Evolutionary conservation across 1,140 invertebrate species (phyloP).

Genomic region (Lamellibrachia luymesi): DNA sequence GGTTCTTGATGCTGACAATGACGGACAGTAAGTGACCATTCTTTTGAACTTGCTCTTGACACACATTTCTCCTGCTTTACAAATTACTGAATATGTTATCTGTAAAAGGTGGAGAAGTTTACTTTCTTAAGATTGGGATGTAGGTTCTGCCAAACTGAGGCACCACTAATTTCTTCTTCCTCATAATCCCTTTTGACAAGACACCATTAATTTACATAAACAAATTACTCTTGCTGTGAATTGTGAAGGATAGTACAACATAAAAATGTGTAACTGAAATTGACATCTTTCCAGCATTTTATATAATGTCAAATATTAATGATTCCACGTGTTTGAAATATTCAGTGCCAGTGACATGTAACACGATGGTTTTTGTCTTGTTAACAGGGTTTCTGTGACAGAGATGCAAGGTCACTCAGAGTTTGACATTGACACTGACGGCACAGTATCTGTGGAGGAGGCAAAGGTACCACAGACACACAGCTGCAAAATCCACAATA

Average conservation of each 20-base stretch:
- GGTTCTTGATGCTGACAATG: slow-evolving; percentile 52
- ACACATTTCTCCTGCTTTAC: background rate
- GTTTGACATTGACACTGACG: slow-evolving; percentile 88
- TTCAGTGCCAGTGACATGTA: background rate
- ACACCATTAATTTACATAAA: background rate
- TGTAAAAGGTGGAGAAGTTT: no score
- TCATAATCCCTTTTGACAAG: background rate
- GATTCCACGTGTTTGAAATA: background rate
- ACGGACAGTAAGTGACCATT: slow-evolving; percentile 41
- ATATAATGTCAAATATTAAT: background rate
- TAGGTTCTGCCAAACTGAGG: background rate
- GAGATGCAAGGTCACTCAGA: slow-evolving; percentile 76
- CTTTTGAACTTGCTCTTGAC: background rate
- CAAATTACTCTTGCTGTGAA: background rate
- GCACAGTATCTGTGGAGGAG: slow-evolving; percentile 81
- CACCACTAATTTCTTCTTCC: background rate
- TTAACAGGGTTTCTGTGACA: slow-evolving; percentile 49
- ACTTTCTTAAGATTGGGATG: background rate
- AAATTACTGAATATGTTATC: no score
- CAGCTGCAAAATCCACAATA: background rate
- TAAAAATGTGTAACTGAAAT: background rate
- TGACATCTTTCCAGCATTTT: background rate
- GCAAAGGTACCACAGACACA: slow-evolving; percentile 60
- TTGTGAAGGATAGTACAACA: background rate
- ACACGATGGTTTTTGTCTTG: background rate